Evolutionary conservation across 2,113 vertebrate genomes (phyloP).

Genomic region (Callipepla californica): DNA sequence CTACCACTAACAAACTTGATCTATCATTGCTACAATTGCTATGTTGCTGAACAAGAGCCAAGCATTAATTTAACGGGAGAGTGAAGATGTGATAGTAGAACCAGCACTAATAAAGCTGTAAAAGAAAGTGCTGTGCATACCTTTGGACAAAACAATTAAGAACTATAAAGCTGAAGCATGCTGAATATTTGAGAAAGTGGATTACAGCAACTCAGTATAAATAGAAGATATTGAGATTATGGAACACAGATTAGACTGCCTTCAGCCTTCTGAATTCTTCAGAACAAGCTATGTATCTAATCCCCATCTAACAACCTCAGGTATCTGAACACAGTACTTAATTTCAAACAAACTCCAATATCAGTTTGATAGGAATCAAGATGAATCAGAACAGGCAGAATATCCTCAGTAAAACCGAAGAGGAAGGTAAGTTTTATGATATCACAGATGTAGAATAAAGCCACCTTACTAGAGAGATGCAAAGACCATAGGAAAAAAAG

Average conservation of each 20-base stretch:
- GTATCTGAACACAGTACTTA: neutral
- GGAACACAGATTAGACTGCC: neutral
- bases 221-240: neutral
- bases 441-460: neutral
- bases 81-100: neutral
- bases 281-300: neutral
- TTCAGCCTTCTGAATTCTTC: neutral
- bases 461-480: neutral
- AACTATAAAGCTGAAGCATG: neutral
- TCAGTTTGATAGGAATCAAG: neutral
- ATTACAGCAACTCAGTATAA: neutral
- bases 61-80: neutral
- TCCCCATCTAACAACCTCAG: neutral
- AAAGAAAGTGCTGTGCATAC: neutral
- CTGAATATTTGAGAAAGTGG: neutral
- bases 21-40: neutral
- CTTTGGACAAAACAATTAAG: neutral
- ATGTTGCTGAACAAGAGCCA: neutral
- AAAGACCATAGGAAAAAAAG: neutral
- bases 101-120: neutral
- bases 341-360: neutral
- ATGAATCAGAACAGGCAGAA: neutral
- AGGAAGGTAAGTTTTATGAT: neutral
- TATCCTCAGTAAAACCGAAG: neutral
- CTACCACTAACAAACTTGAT: neutral